Evolutionary conservation across 1,140 invertebrate genomes (phyloP), one percentile per base, ranked within the genome.

Genomic region (Thaumatotibia leucotreta): DNA sequence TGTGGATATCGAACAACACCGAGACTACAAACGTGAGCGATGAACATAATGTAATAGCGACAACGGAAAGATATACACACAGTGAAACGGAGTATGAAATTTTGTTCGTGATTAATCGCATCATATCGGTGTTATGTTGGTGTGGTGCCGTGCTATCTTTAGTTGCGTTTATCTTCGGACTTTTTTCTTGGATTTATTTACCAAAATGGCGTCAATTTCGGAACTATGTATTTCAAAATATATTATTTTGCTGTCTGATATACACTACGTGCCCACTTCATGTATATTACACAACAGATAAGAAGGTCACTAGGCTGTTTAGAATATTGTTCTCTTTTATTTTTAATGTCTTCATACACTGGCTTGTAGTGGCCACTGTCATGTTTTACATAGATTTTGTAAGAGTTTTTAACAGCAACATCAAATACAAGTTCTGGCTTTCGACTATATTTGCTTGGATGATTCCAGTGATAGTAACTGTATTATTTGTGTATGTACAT

Each of bases 271-370:
- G 24, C 11, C 52, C 52, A 6, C 52, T 58, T 24, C 52, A 58
- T n/a, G 52, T 58, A 10, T 58, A 58, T 24, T 58, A 29, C 6
- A 27, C 52, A 6, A 52, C 3, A 23, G 52, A 58, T 58, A 58
- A 27, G 20, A 27, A 8, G 4, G 24, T 58, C 11, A 1, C 8
- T n/a, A 6, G 1, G n/a, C 11, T 27, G 11, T 29, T 58, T 29
- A 8, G n/a, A 27, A 24, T 29, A 58, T 11, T 58, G 27, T 58
- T 58, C 24, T 6, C 52, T 6, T 58, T 27, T 58, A 14, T 58
- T 58, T n/a, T 58, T 14, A 58, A 58, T 24, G 52, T 58, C 2
- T 58, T 58, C 14, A 58, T 58, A 27, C 52, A 58, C 14, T 58
- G 52, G 52, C 14, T 58, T 0, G 52, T 58, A 2, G 52, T 58